Evolutionary conservation across 2,797 vertebrate genomes (phyloP), one percentile per base, ranked within the genome.

Genomic region (Enoplosus armatus): DNA sequence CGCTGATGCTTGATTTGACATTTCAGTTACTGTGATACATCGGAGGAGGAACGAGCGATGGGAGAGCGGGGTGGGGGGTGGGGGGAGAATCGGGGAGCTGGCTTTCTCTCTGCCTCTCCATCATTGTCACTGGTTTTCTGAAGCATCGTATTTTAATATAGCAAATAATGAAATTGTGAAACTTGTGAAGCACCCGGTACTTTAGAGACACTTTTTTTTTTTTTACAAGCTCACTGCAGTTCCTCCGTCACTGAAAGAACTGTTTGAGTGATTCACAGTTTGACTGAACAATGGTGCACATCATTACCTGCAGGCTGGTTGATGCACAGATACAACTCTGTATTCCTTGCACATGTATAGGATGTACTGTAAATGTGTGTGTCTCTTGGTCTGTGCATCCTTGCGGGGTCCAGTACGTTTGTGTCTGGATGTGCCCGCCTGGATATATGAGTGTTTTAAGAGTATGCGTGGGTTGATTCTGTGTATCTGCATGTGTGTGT

Each of bases 1-100:
- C 53, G 50, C 72, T n/a, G 35, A 78, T 56, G 54, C 77, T 75
- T 79, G 71, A 85, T 89, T 90, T 89, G 86, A 89, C 85, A 91
- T 88, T 89, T 90, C 81, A 82, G 81, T 79, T 70, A 66, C 77
- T 82, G 73, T 76, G 77, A 87, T 83, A 47, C 76, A 73, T 83
- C 16, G 20, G 31, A 79, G 53, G 14, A 39, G 26, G 68, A 56
- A 24, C 56, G 60, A 78, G 74, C 3, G 41, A 84, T 31, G 47
- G 61, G 51, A 53, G 59, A 71, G 73, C 1, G 18, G 27, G 31
- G 53, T n/a, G n/a, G n/a, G n/a, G n/a, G n/a, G n/a, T n/a, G n/a
- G n/a, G n/a, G n/a, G n/a, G n/a, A n/a, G 41, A 65, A 48, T 66
- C 12, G 1, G 37, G 33, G 60, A 71, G 45, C 22, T 48, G 59